These are phyloP conservation scores for Brachyalestes nurse DNA, from an alignment of 2,797 vertebrate species.

Conservation along the genomic window DNA sequence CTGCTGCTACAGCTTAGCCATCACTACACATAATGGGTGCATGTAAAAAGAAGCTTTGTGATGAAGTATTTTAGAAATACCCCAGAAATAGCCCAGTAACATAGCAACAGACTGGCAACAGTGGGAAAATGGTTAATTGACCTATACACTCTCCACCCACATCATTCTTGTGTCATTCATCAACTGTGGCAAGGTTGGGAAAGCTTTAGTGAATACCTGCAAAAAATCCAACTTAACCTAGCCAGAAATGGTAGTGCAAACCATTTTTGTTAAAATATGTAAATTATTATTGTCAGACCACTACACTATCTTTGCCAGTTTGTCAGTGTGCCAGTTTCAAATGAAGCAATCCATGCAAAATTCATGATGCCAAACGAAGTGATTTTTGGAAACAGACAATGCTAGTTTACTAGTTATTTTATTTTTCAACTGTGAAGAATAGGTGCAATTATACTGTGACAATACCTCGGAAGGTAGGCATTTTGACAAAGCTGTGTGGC, in stretches of 20 bases:
- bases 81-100: not conserved
- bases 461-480: not conserved
- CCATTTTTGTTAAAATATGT: not conserved
- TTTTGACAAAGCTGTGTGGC: not conserved
- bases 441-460: no score
- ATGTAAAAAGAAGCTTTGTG: not conserved
- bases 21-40: not conserved
- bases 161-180: not conserved
- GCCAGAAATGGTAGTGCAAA: not conserved
- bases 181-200: not conserved
- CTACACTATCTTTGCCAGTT: no score
- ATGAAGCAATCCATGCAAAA: no score
- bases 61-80: slow-evolving; percentile 16
- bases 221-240: not conserved
- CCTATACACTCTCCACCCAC: not conserved
- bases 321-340: no score
- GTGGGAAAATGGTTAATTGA: not conserved
- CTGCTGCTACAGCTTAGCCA: slow-evolving; percentile 29
- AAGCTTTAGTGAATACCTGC: not conserved
- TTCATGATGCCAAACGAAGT: no score
- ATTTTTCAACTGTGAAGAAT: no score
- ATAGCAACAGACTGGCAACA: not conserved
- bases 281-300: not conserved
- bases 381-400: no score
- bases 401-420: no score